A percentile compares a stretch with the other conserved stretches of the same genome.
Evolutionary conservation across 2,113 vertebrate genomes (phyloP).

Genomic region (Cynopterus brachyotis): DNA sequence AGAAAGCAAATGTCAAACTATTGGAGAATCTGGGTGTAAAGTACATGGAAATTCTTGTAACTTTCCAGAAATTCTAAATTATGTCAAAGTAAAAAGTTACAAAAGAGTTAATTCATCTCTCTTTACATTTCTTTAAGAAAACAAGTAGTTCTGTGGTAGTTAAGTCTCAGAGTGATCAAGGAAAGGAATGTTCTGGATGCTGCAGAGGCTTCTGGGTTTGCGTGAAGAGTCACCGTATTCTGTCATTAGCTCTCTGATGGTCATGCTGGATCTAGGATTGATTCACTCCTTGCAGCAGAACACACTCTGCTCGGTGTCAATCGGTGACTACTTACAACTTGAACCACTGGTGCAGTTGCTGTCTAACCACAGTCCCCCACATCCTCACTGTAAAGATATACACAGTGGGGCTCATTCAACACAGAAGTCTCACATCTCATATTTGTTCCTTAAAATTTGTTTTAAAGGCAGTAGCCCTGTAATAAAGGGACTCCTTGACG

Average conservation of each 20-base stretch:
- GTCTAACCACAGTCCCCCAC: neutral
- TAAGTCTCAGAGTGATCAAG: neutral
- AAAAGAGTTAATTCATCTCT: neutral
- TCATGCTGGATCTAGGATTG: neutral
- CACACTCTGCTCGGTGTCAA: too few relatives aligned
- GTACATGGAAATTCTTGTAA: neutral
- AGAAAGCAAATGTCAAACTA: neutral
- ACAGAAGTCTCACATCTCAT: neutral
- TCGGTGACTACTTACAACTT: neutral
- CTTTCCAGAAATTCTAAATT: neutral
- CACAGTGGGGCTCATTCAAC: neutral
- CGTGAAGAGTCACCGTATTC: neutral
- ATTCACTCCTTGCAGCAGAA: neutral
- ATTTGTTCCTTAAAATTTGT: neutral
- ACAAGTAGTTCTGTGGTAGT: neutral
- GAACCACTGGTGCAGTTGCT: neutral
- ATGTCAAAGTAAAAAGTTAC: neutral
- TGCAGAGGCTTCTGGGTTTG: neutral
- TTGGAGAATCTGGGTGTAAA: neutral
- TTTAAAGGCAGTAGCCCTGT: neutral
- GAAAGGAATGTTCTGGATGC: neutral
- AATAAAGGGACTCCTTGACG: neutral
- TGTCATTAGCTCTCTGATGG: neutral
- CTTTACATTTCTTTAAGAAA: conserved; percentile 3
- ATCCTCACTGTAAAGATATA: too few relatives aligned